Conservation (phyloP, 2,888 invertebrate genomes). For the Drosophila pseudotalamancana region DNA sequence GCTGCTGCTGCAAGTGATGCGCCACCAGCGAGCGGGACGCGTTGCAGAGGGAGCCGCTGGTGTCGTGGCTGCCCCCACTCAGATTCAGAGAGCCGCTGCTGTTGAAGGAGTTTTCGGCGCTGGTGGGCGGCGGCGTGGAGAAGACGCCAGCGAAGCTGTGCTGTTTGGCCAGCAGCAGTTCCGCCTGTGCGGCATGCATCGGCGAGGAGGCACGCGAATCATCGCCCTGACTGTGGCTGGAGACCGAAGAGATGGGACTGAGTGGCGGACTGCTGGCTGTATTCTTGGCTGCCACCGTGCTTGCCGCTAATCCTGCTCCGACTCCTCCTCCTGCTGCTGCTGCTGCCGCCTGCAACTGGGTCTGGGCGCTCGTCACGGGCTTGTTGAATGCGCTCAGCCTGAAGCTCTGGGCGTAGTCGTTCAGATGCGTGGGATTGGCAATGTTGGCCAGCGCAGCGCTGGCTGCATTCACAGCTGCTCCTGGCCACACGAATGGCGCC, state of each 20-base stretch:
- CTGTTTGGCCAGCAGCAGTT: conserved; percentile 60
- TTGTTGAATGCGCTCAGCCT: conserved; percentile 85
- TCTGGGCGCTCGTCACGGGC: conserved; percentile 52
- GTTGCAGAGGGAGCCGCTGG: conserved; percentile 83
- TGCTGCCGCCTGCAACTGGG: conserved; percentile 25
- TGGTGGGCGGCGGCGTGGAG: conserved; percentile 87
- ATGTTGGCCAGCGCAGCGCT: conserved; percentile 61
- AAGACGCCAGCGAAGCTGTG: conserved; percentile 81
- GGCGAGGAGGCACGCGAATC: conserved; percentile 85
- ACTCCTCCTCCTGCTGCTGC: conserved; percentile 1
- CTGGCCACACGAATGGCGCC: conserved; percentile 70
- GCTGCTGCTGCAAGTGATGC: conserved; percentile 81
- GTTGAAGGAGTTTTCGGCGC: conserved; percentile 85
- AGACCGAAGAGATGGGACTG: conserved; percentile 89
- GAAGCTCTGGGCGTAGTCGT: conserved; percentile 67
- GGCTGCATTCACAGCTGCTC: conserved; percentile 40
- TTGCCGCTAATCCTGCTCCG: neutral
- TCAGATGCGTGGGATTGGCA: conserved; percentile 71
- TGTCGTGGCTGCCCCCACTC: conserved; percentile 82
- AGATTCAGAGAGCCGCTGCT: conserved; percentile 69
- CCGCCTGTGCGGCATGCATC: conserved; percentile 40
- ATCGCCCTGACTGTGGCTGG: conserved; percentile 88
- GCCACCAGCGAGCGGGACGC: conserved; percentile 49
- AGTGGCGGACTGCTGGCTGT: conserved; percentile 87
- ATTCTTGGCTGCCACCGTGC: conserved; percentile 12